A percentile compares a stretch with the other conserved stretches of the same genome.
These are phyloP conservation scores for Aphidius colemani DNA, from an alignment of 2,888 invertebrate genomes.

Conservation along the genomic window DNA sequence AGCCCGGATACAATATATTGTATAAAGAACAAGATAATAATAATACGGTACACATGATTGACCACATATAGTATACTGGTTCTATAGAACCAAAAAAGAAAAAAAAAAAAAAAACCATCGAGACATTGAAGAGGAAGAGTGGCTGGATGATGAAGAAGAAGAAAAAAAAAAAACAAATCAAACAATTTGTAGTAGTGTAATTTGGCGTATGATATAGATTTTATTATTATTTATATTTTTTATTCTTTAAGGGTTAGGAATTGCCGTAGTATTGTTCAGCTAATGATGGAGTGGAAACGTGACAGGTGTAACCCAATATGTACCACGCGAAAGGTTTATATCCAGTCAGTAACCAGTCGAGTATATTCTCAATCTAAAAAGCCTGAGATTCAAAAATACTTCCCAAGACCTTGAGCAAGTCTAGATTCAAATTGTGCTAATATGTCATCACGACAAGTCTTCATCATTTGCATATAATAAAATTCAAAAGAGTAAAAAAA, in stretches of 20 bases:
- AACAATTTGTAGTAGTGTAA: constrained; percentile 36
- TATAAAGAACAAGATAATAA: too few species aligned
- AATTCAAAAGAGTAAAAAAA: not conserved
- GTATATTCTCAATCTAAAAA: constrained; percentile 9
- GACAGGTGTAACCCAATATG: constrained; percentile 58
- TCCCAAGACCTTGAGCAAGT: constrained; percentile 44
- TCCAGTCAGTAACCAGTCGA: constrained; percentile 36
- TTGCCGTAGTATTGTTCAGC: constrained; percentile 50
- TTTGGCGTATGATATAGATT: constrained; percentile 33
- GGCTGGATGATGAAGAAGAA: constrained; percentile 3
- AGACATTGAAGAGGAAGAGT: not conserved
- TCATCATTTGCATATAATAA: not conserved
- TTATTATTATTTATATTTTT: not conserved
- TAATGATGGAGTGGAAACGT: constrained; percentile 58
- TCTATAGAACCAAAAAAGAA: too few species aligned
- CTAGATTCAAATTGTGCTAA: not conserved
- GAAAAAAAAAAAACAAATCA: constrained; percentile 16
- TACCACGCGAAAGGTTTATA: constrained; percentile 35
- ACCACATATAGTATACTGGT: too few species aligned
- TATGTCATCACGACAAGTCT: not conserved
- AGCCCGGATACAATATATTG: constrained; percentile 32
- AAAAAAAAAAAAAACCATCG: too few species aligned
- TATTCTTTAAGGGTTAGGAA: constrained; percentile 43
- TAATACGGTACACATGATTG: too few species aligned
- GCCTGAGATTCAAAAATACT: constrained; percentile 34